phyloP scores from a whole-genome alignment of 2,888 invertebrate genomes.

The Polydrusus cervinus region DNA sequence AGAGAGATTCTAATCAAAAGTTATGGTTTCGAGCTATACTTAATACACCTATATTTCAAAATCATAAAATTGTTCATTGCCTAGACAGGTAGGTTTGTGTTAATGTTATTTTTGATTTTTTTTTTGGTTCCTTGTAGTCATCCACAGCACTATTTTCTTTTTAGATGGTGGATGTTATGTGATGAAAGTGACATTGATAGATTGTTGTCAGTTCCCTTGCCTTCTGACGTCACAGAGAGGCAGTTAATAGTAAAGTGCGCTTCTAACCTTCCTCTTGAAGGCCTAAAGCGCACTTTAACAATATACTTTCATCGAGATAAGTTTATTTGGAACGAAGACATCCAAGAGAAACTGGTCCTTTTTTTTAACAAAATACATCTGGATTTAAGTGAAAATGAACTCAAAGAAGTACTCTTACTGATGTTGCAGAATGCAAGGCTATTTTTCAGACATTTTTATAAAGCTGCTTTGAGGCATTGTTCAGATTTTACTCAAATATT shows the following conservation, averaged over 20 bases:
- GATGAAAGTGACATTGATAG: slow-evolving; percentile 61
- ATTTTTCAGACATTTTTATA: slow-evolving; percentile 61
- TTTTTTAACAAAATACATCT: slow-evolving; percentile 63
- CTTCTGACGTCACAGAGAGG: slow-evolving; percentile 56
- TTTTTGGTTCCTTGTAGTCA: no score
- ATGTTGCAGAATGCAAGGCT: slow-evolving; percentile 64
- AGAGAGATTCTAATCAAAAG: slow-evolving; percentile 63
- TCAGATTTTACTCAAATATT: slow-evolving; percentile 57
- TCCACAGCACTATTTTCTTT: background rate
- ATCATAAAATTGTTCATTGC: slow-evolving; percentile 61
- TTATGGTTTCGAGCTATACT: slow-evolving; percentile 67
- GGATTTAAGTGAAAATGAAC: slow-evolving; percentile 47
- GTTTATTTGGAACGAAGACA: slow-evolving; percentile 58
- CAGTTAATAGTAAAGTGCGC: slow-evolving; percentile 65
- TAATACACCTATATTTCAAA: slow-evolving; percentile 62
- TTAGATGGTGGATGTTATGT: slow-evolving; percentile 63
- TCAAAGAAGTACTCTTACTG: slow-evolving; percentile 62
- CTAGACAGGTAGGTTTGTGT: slow-evolving; percentile 55
- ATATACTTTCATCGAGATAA: slow-evolving; percentile 63
- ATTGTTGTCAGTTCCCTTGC: slow-evolving; percentile 60
- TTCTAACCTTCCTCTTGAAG: slow-evolving; percentile 57
- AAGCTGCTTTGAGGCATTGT: slow-evolving; percentile 63
- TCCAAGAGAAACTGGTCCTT: slow-evolving; percentile 58
- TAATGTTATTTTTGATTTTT: no score
- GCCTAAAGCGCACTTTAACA: slow-evolving; percentile 59